Conservation (phyloP, 1,140 invertebrate genomes). For the Zelostemma sp. region DNA sequence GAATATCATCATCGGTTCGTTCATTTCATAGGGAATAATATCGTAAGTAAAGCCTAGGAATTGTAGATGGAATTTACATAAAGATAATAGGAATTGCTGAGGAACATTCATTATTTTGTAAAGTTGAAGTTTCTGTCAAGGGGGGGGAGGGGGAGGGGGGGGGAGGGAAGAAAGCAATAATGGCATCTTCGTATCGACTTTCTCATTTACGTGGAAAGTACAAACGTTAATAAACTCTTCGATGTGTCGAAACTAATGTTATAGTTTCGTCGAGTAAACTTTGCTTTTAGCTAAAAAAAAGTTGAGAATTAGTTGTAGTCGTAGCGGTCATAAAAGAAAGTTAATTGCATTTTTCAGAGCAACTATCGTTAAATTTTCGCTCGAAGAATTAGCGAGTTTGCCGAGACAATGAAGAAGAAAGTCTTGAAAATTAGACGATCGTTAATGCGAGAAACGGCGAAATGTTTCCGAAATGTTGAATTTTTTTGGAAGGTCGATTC, state of each 20-base stretch:
- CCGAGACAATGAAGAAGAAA: too few relatives aligned
- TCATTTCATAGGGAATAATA: not conserved
- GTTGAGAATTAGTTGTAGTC: constrained; percentile 19
- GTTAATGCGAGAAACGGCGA: constrained; percentile 7
- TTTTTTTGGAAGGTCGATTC: not conserved
- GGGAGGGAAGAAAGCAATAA: not conserved
- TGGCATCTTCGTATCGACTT: not conserved
- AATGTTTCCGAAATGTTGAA: constrained; percentile 9
- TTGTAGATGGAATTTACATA: constrained; percentile 1
- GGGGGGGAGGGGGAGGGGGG: too few relatives aligned
- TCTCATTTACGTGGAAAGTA: not conserved
- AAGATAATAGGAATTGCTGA: not conserved
- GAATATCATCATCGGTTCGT: not conserved
- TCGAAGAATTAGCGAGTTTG: too few relatives aligned
- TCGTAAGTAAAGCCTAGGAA: not conserved
- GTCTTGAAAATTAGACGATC: too few relatives aligned
- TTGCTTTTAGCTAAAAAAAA: constrained; percentile 10
- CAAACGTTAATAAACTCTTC: constrained; percentile 1
- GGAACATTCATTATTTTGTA: too few relatives aligned
- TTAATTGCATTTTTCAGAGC: constrained; percentile 8
- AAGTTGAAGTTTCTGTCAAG: not conserved
- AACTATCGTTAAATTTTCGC: constrained; percentile 21
- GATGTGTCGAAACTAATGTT: not conserved
- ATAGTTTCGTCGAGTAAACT: constrained; percentile 7
- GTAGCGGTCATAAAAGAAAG: constrained; percentile 12